These are phyloP conservation scores for Pristis pectinata DNA, from an alignment of 2,797 vertebrate species.

Conservation along the genomic window DNA sequence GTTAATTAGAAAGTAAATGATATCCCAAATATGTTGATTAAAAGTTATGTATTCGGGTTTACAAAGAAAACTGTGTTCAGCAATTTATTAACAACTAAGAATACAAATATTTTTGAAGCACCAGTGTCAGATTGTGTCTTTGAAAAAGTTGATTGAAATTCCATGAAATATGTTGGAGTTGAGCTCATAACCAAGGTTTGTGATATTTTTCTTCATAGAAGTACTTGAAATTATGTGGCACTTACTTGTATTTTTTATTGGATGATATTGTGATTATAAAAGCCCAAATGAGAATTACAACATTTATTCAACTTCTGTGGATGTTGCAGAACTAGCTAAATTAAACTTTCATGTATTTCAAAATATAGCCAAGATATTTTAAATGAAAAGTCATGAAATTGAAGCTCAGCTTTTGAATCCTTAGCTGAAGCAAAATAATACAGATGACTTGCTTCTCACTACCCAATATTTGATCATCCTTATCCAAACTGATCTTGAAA, in stretches of 20 bases:
- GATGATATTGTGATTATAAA: not conserved
- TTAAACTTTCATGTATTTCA: not conserved
- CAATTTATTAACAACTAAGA: not conserved
- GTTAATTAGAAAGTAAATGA: not conserved
- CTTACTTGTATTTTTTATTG: not conserved
- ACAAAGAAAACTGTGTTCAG: not conserved
- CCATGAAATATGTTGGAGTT: not conserved
- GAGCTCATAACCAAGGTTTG: not conserved
- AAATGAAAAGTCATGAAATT: not conserved
- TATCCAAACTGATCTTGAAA: not conserved
- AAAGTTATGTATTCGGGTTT: not conserved
- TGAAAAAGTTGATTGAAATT: not conserved
- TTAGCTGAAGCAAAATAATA: not conserved
- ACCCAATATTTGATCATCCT: not conserved
- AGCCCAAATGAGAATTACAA: not conserved
- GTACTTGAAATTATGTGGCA: not conserved
- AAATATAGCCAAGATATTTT: not conserved
- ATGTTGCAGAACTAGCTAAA: not conserved
- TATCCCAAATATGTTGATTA: not conserved
- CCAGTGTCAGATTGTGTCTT: not conserved
- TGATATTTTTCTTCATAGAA: not conserved
- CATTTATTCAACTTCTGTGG: not conserved
- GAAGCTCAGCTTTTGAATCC: not conserved
- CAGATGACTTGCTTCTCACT: not conserved
- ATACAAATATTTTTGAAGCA: not conserved